A percentile compares a stretch with the other conserved stretches of the same genome.
These are phyloP conservation scores for Lethenteron reissneri DNA, from an alignment of 2,113 vertebrate species.

Conservation along the genomic window DNA sequence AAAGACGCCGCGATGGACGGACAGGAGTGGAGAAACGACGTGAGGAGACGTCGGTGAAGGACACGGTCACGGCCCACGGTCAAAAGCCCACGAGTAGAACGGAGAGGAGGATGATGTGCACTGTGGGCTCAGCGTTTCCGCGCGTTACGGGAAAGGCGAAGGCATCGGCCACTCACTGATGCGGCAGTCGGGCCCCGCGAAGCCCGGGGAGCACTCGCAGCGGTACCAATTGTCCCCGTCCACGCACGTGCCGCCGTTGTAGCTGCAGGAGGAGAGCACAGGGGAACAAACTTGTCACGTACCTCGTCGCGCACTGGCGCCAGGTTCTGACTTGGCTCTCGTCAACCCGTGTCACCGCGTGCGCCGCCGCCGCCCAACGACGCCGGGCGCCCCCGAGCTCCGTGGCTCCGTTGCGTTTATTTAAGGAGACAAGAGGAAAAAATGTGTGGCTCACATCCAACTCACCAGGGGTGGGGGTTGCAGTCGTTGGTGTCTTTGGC, in stretches of 20 bases:
- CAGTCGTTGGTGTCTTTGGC: constrained; percentile 65
- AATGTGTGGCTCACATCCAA: constrained; percentile 7
- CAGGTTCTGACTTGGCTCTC: background rate
- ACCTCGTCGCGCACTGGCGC: background rate
- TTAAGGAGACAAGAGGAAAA: background rate
- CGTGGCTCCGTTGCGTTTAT: constrained; percentile 8
- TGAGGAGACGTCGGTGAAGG: too few relatives aligned
- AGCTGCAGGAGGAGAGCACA: constrained; percentile 27
- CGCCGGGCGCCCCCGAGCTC: background rate
- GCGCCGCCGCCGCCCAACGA: constrained; percentile 17
- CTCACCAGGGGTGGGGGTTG: constrained; percentile 82
- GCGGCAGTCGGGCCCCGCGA: constrained; percentile 79
- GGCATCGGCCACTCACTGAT: constrained; percentile 50
- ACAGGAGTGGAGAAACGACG: too few relatives aligned
- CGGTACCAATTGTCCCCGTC: constrained; percentile 91
- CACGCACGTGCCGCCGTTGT: constrained; percentile 68
- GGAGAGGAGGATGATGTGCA: too few relatives aligned
- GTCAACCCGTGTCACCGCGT: constrained; percentile 5
- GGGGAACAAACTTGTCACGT: background rate
- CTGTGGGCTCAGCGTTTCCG: too few relatives aligned
- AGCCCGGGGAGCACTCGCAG: constrained; percentile 65
- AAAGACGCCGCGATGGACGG: too few relatives aligned
- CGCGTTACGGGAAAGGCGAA: too few relatives aligned
- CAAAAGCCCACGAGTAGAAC: too few relatives aligned
- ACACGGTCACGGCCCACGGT: too few relatives aligned